These are phyloP conservation scores for Colletes collaris DNA, from an alignment of 2,888 invertebrate species.

Conservation along the genomic window DNA sequence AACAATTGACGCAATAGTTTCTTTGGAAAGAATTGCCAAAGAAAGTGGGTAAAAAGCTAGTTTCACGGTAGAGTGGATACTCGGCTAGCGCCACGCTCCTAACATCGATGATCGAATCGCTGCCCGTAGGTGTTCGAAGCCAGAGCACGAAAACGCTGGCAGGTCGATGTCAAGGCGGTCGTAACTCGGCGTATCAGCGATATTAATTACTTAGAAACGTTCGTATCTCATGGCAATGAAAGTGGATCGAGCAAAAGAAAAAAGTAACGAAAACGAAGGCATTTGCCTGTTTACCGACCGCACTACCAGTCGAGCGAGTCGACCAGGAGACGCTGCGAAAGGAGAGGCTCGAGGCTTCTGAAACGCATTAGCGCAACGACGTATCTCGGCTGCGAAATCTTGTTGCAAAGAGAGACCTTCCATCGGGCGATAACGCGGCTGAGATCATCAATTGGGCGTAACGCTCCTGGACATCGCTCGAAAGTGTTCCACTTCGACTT, in stretches of 20 bases:
- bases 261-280: slow-evolving; percentile 38
- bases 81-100: no score
- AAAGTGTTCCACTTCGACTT: background rate
- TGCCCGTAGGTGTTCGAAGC: background rate
- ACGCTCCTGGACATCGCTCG: slow-evolving; percentile 6
- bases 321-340: slow-evolving; percentile 31
- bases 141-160: no score
- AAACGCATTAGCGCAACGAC: slow-evolving; percentile 25
- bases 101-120: no score
- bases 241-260: slow-evolving; percentile 24
- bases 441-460: slow-evolving; percentile 26
- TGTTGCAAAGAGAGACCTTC: background rate
- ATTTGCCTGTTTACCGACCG: slow-evolving; percentile 17
- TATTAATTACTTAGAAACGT: slow-evolving; percentile 48
- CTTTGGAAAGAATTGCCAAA: no score
- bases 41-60: no score
- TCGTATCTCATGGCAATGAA: slow-evolving; percentile 46
- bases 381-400: slow-evolving; percentile 38
- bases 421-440: slow-evolving; percentile 3
- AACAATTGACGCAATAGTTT: no score
- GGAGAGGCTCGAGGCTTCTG: slow-evolving; percentile 34
- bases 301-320: slow-evolving; percentile 46
- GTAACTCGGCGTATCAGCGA: slow-evolving; percentile 20
- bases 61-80: no score
- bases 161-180: slow-evolving; percentile 8